Percentiles rank a stretch among this genome's conserved stretches.
Evolutionary conservation across 2,888 invertebrate species (phyloP).

Genomic region (Archips crataeganus): DNA sequence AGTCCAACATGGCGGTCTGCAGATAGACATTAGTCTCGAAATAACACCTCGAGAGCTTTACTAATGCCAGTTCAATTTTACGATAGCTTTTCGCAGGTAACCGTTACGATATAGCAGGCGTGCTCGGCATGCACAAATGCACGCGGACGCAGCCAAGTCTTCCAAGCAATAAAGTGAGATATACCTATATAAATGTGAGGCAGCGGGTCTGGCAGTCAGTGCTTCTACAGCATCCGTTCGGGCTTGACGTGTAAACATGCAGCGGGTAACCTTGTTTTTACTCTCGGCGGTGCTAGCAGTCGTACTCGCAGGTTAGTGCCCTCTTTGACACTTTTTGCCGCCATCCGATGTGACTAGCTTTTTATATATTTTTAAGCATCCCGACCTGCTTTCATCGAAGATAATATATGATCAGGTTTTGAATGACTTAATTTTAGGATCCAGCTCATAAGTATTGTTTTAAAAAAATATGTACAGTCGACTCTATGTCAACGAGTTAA

Average conservation of each 20-base stretch:
- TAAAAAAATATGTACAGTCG: too few relatives aligned
- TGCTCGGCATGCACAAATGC: conserved; percentile 56
- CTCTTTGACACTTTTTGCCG: conserved; percentile 67
- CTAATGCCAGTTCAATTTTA: conserved; percentile 52
- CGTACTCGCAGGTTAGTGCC: conserved; percentile 82
- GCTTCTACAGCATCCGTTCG: conserved; percentile 60
- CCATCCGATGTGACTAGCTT: conserved; percentile 52
- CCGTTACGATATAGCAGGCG: conserved; percentile 68
- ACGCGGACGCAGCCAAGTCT: conserved; percentile 54
- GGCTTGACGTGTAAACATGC: conserved; percentile 68
- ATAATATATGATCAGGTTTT: conserved; percentile 21
- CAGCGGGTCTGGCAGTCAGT: conserved; percentile 68
- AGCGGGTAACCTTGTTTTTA: conserved; percentile 66
- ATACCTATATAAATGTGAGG: conserved; percentile 66
- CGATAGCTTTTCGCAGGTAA: conserved; percentile 63
- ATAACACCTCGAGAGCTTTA: conserved; percentile 26
- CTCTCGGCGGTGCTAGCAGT: conserved; percentile 70
- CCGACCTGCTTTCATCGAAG: conserved; percentile 50
- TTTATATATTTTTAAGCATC: conserved; percentile 55
- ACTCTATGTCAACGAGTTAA: too few relatives aligned
- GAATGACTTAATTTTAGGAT: conserved; percentile 12
- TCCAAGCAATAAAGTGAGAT: conserved; percentile 51
- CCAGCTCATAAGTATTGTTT: too few relatives aligned
- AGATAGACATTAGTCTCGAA: conserved; percentile 14
- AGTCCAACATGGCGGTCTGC: conserved; percentile 17